Conservation (phyloP, 2,797 vertebrate species). For the Lemur catta region DNA sequence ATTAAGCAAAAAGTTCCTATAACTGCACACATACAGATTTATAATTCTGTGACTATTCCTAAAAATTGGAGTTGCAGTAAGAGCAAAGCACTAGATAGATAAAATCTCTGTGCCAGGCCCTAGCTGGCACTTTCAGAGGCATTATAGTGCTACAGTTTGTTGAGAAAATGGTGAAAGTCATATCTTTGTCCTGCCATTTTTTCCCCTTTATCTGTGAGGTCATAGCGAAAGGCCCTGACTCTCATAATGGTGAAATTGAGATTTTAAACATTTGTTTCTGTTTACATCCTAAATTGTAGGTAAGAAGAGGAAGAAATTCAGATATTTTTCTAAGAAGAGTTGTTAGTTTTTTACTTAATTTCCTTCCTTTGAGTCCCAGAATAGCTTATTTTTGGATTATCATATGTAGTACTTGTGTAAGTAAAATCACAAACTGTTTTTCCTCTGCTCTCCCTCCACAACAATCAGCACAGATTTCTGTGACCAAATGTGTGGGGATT, state of each 20-base stretch:
- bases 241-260: not conserved
- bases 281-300: not conserved
- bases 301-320: not conserved
- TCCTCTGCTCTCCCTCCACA: not conserved
- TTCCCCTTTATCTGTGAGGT: not conserved
- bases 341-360: not conserved
- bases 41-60: not conserved
- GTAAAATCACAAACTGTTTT: not conserved
- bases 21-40: not conserved
- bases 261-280: constrained; percentile 11
- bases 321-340: not conserved
- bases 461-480: not conserved
- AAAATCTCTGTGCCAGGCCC: not conserved
- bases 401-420: not conserved
- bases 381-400: not conserved
- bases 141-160: not conserved
- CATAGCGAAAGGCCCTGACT: not conserved
- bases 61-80: not conserved
- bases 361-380: not conserved
- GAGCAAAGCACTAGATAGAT: not conserved
- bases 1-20: not conserved
- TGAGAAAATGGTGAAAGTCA: not conserved
- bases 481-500: not conserved
- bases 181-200: not conserved
- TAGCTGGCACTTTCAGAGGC: not conserved